A percentile compares a stretch with the other conserved stretches of the same genome.
phyloP scores from a whole-genome alignment of 1,140 invertebrate genomes.

The Goniozus legneri region DNA sequence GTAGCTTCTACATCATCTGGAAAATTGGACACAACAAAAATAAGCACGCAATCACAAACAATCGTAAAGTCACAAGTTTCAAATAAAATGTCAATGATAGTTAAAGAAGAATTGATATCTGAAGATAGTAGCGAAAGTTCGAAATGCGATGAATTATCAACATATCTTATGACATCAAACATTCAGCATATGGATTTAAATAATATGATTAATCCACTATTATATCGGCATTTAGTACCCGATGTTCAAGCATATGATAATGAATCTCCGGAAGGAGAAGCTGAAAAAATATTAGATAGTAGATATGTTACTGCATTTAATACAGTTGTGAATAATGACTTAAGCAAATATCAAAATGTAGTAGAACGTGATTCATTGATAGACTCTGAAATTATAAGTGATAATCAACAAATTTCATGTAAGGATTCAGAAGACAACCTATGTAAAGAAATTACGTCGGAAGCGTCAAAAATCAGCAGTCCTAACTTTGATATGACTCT shows the following conservation, averaged over 20 bases:
- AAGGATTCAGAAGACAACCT: slow-evolving; percentile 17
- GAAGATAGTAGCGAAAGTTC: slow-evolving; percentile 29
- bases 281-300: slow-evolving; percentile 37
- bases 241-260: slow-evolving; percentile 19
- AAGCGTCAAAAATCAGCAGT: slow-evolving; percentile 32
- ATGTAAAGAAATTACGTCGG: slow-evolving; percentile 28
- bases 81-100: slow-evolving; percentile 37
- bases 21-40: not conserved
- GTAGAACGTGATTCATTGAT: slow-evolving; percentile 11
- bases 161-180: slow-evolving; percentile 40
- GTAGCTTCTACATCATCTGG: too few species aligned
- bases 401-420: slow-evolving; percentile 5
- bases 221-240: slow-evolving; percentile 42
- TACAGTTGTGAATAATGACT: slow-evolving; percentile 25
- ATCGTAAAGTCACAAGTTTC: slow-evolving; percentile 7
- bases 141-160: slow-evolving; percentile 39
- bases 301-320: slow-evolving; percentile 38
- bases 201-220: slow-evolving; percentile 37
- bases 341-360: slow-evolving; percentile 28
- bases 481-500: slow-evolving; percentile 31
- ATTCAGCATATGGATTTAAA: slow-evolving; percentile 38
- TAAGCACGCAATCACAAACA: not conserved
- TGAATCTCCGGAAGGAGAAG: slow-evolving; percentile 32
- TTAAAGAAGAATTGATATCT: slow-evolving; percentile 40
- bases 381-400: slow-evolving; percentile 3